These are phyloP conservation scores for Diacarnus erythraeanus DNA, from an alignment of 37 sponge, comb jelly and placozoan genomes.

Conservation along the genomic window DNA sequence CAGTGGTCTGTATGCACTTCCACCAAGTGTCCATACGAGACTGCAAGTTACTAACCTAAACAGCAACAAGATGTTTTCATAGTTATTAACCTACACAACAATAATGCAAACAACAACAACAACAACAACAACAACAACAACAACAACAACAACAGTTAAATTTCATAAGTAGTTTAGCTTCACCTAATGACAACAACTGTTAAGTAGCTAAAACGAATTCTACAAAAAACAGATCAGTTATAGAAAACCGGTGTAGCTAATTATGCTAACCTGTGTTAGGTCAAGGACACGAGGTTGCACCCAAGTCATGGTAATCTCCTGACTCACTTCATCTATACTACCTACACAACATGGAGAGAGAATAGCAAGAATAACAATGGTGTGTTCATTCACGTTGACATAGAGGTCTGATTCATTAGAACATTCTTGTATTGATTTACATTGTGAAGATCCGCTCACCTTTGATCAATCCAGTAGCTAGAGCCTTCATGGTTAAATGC, in stretches of 20 bases:
- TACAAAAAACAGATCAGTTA: too few relatives aligned
- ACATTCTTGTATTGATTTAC: too few relatives aligned
- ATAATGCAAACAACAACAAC: too few relatives aligned
- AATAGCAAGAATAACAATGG: too few relatives aligned
- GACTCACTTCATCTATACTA: slow-evolving; percentile 72
- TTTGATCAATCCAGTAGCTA: slow-evolving; percentile 81
- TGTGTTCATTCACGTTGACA: too few relatives aligned
- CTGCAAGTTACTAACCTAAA: slow-evolving; percentile 44
- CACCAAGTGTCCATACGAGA: slow-evolving; percentile 60
- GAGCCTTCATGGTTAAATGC: slow-evolving; percentile 86
- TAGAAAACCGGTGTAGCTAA: background rate
- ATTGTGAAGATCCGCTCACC: slow-evolving; percentile 43
- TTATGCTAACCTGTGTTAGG: slow-evolving; percentile 59
- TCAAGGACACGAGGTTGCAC: slow-evolving; percentile 93
- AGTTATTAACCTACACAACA: too few relatives aligned
- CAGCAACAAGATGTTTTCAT: background rate
- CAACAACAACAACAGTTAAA: background rate
- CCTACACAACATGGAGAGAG: too few relatives aligned
- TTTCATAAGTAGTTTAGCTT: too few relatives aligned
- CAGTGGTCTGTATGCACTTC: slow-evolving; percentile 52
- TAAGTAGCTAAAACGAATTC: too few relatives aligned
- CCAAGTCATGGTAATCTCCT: slow-evolving; percentile 87
- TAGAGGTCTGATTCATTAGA: too few relatives aligned
- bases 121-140: too few relatives aligned
- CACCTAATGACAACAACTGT: too few relatives aligned